phyloP scores from a whole-genome alignment of 2,113 vertebrate genomes.

The Zapornia atra region DNA sequence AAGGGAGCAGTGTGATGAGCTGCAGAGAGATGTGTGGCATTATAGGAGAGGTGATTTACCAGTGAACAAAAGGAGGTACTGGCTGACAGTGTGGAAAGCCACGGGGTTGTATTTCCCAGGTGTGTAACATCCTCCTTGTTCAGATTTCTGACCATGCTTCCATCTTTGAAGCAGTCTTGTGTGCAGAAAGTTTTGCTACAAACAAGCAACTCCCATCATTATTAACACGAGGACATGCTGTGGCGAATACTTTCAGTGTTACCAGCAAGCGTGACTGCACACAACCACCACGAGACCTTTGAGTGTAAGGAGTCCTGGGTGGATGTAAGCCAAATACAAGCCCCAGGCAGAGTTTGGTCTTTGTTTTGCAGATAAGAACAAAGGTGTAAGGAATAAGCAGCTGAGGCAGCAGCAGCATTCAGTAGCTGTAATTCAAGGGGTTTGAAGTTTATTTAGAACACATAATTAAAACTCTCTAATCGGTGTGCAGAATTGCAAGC shows the following conservation, averaged over 20 bases:
- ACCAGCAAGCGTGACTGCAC: background rate
- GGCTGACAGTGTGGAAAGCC: background rate
- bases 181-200: background rate
- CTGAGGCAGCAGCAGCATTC: background rate
- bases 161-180: background rate
- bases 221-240: background rate
- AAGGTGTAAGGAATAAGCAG: background rate
- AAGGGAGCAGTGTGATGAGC: background rate
- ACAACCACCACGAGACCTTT: background rate
- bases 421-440: background rate
- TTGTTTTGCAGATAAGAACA: background rate
- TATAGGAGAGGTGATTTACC: background rate
- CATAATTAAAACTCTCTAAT: background rate
- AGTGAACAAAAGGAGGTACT: background rate
- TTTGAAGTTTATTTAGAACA: conserved; percentile 37
- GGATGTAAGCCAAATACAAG: background rate
- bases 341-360: background rate
- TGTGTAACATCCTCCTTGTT: background rate
- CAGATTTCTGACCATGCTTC: background rate
- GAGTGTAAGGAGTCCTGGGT: background rate
- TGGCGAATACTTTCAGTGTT: background rate
- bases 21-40: background rate
- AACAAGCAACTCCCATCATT: background rate
- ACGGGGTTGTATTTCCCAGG: background rate
- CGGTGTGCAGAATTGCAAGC: background rate